Percentiles rank a stretch among this genome's conserved stretches.
Evolutionary conservation across 2,888 invertebrate species (phyloP).

Genomic region (Campoplex nolae): DNA sequence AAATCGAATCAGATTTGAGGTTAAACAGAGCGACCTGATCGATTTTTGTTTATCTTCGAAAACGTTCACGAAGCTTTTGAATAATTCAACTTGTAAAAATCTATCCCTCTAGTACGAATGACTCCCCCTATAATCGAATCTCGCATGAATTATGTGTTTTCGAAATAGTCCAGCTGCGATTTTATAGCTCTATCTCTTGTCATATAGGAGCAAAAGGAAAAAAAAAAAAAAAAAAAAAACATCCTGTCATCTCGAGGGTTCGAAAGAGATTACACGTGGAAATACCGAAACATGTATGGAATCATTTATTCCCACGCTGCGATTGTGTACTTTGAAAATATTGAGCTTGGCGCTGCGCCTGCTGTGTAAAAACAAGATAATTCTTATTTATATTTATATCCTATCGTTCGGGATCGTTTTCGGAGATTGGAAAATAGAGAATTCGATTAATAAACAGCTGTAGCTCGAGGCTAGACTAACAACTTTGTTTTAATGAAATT

Average conservation of each 20-base stretch:
- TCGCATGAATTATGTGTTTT: slow-evolving; percentile 8
- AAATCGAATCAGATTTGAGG: neutral
- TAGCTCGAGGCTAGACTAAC: neutral
- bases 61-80: neutral
- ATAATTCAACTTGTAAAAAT: neutral
- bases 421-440: neutral
- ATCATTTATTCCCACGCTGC: neutral
- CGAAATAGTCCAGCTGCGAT: slow-evolving; percentile 9
- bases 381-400: neutral
- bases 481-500: neutral
- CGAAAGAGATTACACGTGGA: neutral
- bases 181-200: neutral
- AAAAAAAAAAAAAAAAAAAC: neutral
- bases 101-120: neutral
- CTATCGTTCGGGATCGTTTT: neutral
- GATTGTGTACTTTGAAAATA: neutral
- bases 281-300: neutral
- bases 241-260: slow-evolving; percentile 4
- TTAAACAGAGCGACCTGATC: neutral
- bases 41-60: neutral
- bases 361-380: neutral
- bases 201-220: neutral
- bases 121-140: neutral
- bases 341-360: neutral
- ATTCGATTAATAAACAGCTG: neutral